Percentiles rank a stretch among this genome's conserved stretches.
These are phyloP conservation scores for Strigops habroptila DNA, from an alignment of 2,113 vertebrate species.

Conservation along the genomic window DNA sequence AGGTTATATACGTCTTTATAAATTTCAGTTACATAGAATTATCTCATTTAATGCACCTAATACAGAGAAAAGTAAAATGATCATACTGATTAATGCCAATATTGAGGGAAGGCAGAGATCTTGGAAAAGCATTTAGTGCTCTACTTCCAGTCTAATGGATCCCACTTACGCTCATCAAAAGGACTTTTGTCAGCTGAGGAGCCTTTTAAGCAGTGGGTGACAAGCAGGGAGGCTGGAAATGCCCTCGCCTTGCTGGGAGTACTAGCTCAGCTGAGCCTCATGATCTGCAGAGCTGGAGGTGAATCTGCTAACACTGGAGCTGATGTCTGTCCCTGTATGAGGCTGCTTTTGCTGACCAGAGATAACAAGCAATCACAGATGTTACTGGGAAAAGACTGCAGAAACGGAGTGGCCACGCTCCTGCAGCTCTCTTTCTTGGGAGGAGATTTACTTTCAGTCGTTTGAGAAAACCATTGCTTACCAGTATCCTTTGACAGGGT, in stretches of 20 bases:
- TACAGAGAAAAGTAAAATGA: background rate
- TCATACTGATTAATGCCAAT: background rate
- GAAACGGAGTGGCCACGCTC: accelerated
- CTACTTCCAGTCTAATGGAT: background rate
- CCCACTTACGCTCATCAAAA: background rate
- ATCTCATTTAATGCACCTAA: background rate
- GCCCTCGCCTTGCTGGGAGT: background rate
- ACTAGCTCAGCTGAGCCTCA: background rate
- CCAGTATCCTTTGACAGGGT: background rate
- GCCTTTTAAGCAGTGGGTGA: background rate
- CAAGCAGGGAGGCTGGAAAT: background rate
- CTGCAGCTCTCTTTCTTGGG: background rate
- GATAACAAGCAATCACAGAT: background rate
- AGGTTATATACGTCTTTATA: background rate
- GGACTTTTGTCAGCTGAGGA: background rate
- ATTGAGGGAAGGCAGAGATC: background rate
- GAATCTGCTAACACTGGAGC: background rate
- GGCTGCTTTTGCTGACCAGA: background rate
- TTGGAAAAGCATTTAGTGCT: background rate
- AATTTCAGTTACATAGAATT: background rate
- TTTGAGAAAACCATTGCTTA: background rate
- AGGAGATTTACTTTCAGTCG: background rate
- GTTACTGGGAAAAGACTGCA: background rate
- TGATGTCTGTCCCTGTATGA: accelerated
- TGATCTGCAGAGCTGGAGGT: background rate